Evolutionary conservation across 2,113 vertebrate species (phyloP).

Genomic region (Oncorhynchus tshawytscha): DNA sequence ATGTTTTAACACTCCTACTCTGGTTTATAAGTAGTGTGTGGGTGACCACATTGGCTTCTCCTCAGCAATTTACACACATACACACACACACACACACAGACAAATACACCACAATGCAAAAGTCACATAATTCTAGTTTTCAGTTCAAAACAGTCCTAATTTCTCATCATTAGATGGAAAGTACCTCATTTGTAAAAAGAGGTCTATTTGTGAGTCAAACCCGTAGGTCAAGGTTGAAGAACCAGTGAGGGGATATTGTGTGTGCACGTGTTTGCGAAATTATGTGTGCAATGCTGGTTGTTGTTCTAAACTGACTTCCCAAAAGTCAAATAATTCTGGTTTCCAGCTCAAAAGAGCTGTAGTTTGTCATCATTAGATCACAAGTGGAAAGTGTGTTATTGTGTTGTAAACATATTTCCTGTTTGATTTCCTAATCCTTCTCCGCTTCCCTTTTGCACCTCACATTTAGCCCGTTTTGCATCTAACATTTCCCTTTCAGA

Average conservation of each 20-base stretch:
- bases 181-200: conserved; percentile 24
- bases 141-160: conserved; percentile 44
- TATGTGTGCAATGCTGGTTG: background rate
- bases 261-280: conserved; percentile 21
- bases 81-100: too few relatives aligned
- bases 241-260: conserved; percentile 17
- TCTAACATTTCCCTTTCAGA: conserved; percentile 62
- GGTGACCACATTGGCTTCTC: conserved; percentile 63
- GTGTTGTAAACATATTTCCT: conserved; percentile 36
- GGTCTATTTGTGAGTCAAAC: conserved; percentile 12
- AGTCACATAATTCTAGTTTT: conserved; percentile 22
- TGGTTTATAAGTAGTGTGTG: conserved; percentile 74
- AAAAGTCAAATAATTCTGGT: conserved; percentile 11
- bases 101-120: conserved; percentile 15
- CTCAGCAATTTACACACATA: conserved; percentile 61
- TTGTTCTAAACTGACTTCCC: too few relatives aligned
- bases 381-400: conserved; percentile 34
- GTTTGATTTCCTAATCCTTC: conserved; percentile 64
- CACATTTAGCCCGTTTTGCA: conserved; percentile 51
- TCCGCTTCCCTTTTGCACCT: conserved; percentile 58
- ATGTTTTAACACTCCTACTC: conserved; percentile 57
- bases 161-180: conserved; percentile 40
- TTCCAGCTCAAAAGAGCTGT: conserved; percentile 42
- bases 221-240: background rate
- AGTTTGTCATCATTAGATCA: conserved; percentile 44